Conservation (phyloP, 2,797 vertebrate species). For the Ptychobarbus kaznakovi region DNA sequence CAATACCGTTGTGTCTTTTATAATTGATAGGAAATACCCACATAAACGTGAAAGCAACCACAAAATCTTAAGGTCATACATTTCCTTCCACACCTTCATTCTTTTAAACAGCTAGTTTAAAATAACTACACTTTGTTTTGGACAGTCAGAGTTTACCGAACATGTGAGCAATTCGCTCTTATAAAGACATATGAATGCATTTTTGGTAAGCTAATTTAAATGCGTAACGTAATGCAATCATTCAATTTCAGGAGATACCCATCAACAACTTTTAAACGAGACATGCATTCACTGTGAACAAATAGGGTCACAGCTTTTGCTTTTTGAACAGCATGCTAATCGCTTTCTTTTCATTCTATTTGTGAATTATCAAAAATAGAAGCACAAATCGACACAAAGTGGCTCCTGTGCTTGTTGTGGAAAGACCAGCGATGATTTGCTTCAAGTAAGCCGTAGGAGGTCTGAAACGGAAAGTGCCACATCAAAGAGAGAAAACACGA, state of each 20-base stretch:
- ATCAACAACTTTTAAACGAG: not conserved
- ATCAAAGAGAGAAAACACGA: slow-evolving; percentile 70
- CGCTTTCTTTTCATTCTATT: not conserved
- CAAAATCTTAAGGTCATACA: slow-evolving; percentile 57
- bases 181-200: not conserved
- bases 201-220: slow-evolving; percentile 7
- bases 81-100: slow-evolving; percentile 57
- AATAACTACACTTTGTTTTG: slow-evolving; percentile 42
- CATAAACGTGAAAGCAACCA: slow-evolving; percentile 45
- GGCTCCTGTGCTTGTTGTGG: slow-evolving; percentile 39
- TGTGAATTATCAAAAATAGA: not conserved
- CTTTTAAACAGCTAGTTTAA: slow-evolving; percentile 59
- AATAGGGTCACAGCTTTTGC: not conserved
- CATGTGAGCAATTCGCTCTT: not conserved
- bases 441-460: slow-evolving; percentile 86
- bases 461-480: slow-evolving; percentile 85
- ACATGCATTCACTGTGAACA: not conserved
- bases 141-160: not conserved
- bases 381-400: slow-evolving; percentile 1
- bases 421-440: slow-evolving; percentile 58
- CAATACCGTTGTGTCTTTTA: slow-evolving; percentile 28
- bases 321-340: not conserved
- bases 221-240: not conserved
- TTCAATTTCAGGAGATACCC: not conserved
- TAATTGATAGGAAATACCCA: slow-evolving; percentile 59